Base-by-base conservation (phyloP, 1,140 invertebrate species). In the Drosophila sucinea region DNA sequence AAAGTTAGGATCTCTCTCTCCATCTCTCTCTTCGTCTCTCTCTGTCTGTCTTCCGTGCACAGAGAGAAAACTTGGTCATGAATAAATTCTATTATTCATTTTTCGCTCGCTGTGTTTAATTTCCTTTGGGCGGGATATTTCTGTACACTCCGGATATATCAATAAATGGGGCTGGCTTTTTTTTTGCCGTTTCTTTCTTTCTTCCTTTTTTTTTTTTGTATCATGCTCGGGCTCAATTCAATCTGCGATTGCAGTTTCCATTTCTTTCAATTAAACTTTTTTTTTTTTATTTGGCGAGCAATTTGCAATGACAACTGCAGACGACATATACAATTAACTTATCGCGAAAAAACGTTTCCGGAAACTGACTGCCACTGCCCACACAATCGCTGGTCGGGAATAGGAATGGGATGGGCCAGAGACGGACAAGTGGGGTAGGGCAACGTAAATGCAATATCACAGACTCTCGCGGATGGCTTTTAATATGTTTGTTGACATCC, bases 401-500 rank as follows among this genome's bases (percentile, higher is more conserved):
- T 23, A 35, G 29, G 8, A 17, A 11, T 61, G 60, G 30, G 57
- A 30, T 25, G 17, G 27, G 32, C 7, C 17, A 11, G 17, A 35
- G 33, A 30, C 58, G 35, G 60, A 29, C 32, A 41, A 66, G 61
- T 41, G 73, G 40, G 8, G 51, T 51, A 40, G 38, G 60, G 60
- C 66, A 78, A 77, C 66, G 58, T 68, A 62, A 79, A 62, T 78
- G 75, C 75, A 78, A 79, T 79, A 79, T 73, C 75, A 79, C 77
- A 79, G 76, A 79, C 56, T 54, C 55, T 51, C 56, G 68, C 56
- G 69, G 68, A 41, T 77, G 33, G 63, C 76, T 68, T 73, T 81
- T 90, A 89, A 84, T 89, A 90, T 90, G 84, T 90, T 87, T 89
- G 84, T 89, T 89, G 84, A 89, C 84, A 89, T 81, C 84, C 84